Base-by-base conservation (phyloP, 1,140 invertebrate genomes). In the Paraescarpia echinospica region DNA sequence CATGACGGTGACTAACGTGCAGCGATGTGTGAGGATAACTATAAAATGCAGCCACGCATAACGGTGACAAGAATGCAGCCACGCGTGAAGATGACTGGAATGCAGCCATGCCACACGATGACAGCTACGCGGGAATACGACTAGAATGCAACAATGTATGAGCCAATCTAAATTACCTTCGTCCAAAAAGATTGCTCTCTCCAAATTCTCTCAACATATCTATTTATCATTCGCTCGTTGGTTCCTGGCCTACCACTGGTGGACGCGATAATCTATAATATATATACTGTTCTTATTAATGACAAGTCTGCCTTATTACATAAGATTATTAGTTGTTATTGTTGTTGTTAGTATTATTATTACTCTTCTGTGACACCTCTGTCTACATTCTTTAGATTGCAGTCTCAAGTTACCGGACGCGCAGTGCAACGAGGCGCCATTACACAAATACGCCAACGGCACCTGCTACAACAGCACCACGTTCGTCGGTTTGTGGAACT, bases 401-500 rank as follows among this genome's bases (percentile, higher is more conserved):
- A 91, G 91, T n/a, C 48, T 18, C 9, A 91, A 89, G 14, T 33
- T 93, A 51, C 93, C 91, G 33, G 91, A 93, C 89, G 91, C 92
- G 1, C 9, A 27, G 31, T 93, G 93, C 34, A 35, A 9, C 41
- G 89, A 91, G n/a, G 0, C 90, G 35, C 14, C 33, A 1, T 9
- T 35, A 34, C 91, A 91, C 27, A 59, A 91, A 35, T 89, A 91
- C 77, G 33, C 33, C 33, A 93, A 93, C 88, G 93, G 93, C 88
- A 93, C 89, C 9, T 93, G 93, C 34, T 92, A 35, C 33, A 91
- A 93, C 90, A 35, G 88, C 31, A 92, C 77, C 14, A n/a, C 33
- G 1, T 41, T 91, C n/a, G 33, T 91, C 33, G 93, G 93, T 12
- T 33, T 93, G 33, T 93, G 93, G 93, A 91, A 93, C 92, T 91